These are phyloP conservation scores for Poecilobothrus nobilitatus DNA, from an alignment of 2,888 invertebrate species.

Conservation along the genomic window DNA sequence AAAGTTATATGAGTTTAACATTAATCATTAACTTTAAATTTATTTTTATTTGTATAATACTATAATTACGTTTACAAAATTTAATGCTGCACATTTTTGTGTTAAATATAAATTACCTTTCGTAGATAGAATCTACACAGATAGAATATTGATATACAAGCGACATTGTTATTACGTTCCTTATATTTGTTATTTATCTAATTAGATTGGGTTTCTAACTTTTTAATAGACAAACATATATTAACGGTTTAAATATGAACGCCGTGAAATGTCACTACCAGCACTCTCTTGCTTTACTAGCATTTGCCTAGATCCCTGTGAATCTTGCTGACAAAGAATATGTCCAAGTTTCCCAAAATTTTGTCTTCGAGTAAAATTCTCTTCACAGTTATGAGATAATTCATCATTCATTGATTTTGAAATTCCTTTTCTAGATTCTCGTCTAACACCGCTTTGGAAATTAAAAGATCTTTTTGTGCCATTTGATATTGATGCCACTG, in stretches of 20 bases:
- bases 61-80: no score
- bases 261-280: constrained; percentile 41
- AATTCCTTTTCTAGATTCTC: constrained; percentile 25
- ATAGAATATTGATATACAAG: no score
- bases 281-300: constrained; percentile 43
- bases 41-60: no score
- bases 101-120: no score
- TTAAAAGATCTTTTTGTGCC: constrained; percentile 79
- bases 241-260: constrained; percentile 36
- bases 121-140: no score
- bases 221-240: no score
- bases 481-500: constrained; percentile 75
- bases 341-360: constrained; percentile 21
- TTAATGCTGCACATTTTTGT: no score
- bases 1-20: no score
- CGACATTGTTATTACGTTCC: no score
- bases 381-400: not conserved
- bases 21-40: no score
- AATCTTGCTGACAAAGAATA: constrained; percentile 43
- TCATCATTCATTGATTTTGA: not conserved
- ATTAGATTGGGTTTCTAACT: no score
- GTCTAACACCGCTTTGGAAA: constrained; percentile 56
- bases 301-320: constrained; percentile 42
- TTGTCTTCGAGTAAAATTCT: not conserved
- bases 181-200: no score